These are phyloP conservation scores for Betta splendens DNA, from an alignment of 2,797 vertebrate species.

Conservation along the genomic window DNA sequence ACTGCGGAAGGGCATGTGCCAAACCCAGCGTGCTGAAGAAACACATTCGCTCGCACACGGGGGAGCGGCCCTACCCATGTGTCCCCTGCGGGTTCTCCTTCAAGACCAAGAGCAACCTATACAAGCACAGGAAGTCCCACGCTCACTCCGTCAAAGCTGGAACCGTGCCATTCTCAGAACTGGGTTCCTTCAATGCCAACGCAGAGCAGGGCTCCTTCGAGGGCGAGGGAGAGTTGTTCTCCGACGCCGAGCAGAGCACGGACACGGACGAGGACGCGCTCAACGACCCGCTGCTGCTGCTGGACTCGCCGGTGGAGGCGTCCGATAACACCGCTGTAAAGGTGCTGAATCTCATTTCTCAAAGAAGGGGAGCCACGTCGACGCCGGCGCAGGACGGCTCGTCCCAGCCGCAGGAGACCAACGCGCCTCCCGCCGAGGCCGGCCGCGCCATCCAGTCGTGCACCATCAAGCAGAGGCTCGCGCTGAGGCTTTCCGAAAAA, in stretches of 20 bases:
- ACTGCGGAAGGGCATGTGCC: slow-evolving; percentile 98
- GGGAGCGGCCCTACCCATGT: slow-evolving; percentile 96
- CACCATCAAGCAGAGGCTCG: slow-evolving; percentile 96
- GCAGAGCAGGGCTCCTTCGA: slow-evolving; percentile 89
- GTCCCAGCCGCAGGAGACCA: slow-evolving; percentile 85
- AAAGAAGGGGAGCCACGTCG: slow-evolving; percentile 87
- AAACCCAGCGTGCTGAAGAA: slow-evolving; percentile 99
- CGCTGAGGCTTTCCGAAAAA: slow-evolving; percentile 95
- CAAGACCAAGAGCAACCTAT: slow-evolving; percentile 99
- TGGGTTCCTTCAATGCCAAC: slow-evolving; percentile 87
- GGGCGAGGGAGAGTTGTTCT: slow-evolving; percentile 93
- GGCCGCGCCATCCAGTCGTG: slow-evolving; percentile 90
- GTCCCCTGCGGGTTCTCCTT: slow-evolving; percentile 98
- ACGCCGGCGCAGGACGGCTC: slow-evolving; percentile 83
- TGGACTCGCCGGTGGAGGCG: slow-evolving; percentile 75
- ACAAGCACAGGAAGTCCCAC: slow-evolving; percentile 99
- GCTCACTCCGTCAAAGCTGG: slow-evolving; percentile 97
- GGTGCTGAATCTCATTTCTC: slow-evolving; percentile 92
- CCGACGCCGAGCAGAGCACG: slow-evolving; percentile 95
- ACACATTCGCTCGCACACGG: slow-evolving; percentile 98
- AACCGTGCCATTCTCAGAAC: slow-evolving; percentile 90
- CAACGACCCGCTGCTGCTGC: slow-evolving; percentile 82
- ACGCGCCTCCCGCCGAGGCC: slow-evolving; percentile 83
- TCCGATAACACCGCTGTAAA: slow-evolving; percentile 86
- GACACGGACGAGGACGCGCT: slow-evolving; percentile 96